Evolutionary conservation across 1,140 invertebrate species (phyloP).

Genomic region (Saccostrea cuccullata): DNA sequence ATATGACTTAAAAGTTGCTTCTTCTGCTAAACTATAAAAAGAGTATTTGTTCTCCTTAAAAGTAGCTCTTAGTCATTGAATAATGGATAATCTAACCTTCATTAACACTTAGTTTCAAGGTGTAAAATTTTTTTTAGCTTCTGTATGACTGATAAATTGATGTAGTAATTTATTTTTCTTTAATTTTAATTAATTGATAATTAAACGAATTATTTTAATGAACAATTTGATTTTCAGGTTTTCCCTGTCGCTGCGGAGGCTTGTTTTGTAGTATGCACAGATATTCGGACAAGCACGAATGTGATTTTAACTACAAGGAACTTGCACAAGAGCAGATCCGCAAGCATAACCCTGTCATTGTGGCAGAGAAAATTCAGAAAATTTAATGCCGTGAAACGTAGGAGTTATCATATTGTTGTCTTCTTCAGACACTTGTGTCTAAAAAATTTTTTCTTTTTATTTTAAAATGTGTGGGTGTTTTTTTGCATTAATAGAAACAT

Average conservation of each 20-base stretch:
- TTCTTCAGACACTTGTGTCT: not conserved
- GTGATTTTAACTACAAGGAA: conserved; percentile 99
- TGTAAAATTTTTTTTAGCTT: too few species aligned
- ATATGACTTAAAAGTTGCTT: too few species aligned
- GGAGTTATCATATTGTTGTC: not conserved
- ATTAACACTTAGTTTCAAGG: too few species aligned
- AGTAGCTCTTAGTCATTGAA: too few species aligned
- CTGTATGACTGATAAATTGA: too few species aligned
- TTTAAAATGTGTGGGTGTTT: conserved; percentile 7
- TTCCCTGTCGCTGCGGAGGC: conserved; percentile 99
- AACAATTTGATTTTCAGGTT: conserved; percentile 86
- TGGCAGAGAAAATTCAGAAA: conserved; percentile 99
- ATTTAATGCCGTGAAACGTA: conserved; percentile 83
- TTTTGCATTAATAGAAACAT: not conserved
- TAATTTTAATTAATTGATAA: too few species aligned
- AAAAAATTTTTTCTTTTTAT: not conserved
- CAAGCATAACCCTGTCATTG: conserved; percentile 99
- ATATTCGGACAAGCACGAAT: conserved; percentile 99
- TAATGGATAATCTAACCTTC: too few species aligned
- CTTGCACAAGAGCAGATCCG: conserved; percentile 98
- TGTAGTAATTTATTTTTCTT: too few species aligned
- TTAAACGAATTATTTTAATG: not conserved
- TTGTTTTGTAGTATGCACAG: conserved; percentile 98
- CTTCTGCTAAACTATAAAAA: too few species aligned
- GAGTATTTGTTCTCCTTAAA: too few species aligned